A percentile compares a stretch with the other conserved stretches of the same genome.
Conservation (phyloP, 2,113 vertebrate genomes). For the Megaptera novaeangliae region DNA sequence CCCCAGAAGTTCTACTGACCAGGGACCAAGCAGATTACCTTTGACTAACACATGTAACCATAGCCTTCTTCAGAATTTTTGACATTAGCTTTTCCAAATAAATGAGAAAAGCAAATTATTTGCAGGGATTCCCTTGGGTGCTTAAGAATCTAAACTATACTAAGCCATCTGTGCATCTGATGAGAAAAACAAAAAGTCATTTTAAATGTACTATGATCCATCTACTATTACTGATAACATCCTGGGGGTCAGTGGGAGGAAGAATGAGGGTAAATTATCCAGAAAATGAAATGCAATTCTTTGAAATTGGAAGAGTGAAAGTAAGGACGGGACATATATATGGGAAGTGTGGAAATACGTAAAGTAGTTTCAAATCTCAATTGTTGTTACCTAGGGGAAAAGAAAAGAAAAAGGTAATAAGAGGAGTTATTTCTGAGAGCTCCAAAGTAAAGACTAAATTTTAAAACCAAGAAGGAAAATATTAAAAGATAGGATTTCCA, state of each 20-base stretch:
- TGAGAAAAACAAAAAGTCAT: slow-evolving; percentile 7
- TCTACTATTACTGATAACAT: background rate
- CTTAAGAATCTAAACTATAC: background rate
- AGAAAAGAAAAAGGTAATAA: background rate
- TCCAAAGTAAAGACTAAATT: background rate
- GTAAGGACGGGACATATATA: background rate
- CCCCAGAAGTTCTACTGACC: background rate
- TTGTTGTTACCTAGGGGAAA: background rate
- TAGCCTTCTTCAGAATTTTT: background rate
- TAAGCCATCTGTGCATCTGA: background rate
- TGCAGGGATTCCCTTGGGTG: background rate
- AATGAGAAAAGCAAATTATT: background rate
- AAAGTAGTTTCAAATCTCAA: background rate
- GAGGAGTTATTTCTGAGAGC: background rate
- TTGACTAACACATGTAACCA: background rate
- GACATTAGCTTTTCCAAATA: background rate
- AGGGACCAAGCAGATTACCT: background rate
- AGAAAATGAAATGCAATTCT: background rate
- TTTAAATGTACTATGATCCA: background rate
- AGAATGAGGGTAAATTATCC: background rate
- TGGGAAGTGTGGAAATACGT: background rate
- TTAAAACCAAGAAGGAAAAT: background rate
- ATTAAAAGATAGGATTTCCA: background rate
- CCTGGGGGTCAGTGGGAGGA: background rate
- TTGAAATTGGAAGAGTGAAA: background rate